Base-by-base conservation (phyloP, 2,888 invertebrate genomes). In the Lasioglossum zephyrum region DNA sequence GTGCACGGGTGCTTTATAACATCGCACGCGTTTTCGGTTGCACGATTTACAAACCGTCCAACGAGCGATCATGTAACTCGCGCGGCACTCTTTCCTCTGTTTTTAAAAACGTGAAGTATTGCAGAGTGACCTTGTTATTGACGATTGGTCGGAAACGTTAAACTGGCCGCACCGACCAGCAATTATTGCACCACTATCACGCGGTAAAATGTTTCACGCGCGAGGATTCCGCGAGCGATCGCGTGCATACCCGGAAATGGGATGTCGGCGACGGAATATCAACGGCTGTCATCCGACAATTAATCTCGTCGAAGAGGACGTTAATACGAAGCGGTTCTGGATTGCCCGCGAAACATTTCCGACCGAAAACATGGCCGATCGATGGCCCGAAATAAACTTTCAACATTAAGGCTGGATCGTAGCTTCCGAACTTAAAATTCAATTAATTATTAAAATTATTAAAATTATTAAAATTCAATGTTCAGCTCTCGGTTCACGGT, bases 81-180 rank as follows among this genome's bases (percentile, higher is more conserved):
- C 70, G 53, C 66, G 73, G 69, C 79, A 79, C 49, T 41, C n/a
- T 70, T 53, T 57, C 44, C 31, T 53, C 44, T 36, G 70, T 85
- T 36, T n/a, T 44, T 36, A 66, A 66, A 66, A 70, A 84, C 63
- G 63, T 81, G 87, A 90, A 89, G 90, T 88, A 89, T 70, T 83
- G 89, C 75, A 79, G 77, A 84, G 88, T 77, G 77, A 85, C 86
- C 87, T 90, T 83, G 90, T 88, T 89, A 90, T 87, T 81, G 90
- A 83, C 88, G 88, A 89, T 89, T 87, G 88, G 84, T 90, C 88
- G 85, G 82, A 90, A 82, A 87, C 88, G 90, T 88, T 90, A 90
- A 90, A 90, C 87, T 81, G 87, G 73, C 87, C 82, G 44, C 53
- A 53, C 78, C 66, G 81, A 66, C 85, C 79, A 79, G 80, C 90